phyloP scores from a whole-genome alignment of 2,888 invertebrate genomes.

The Tetranychus truncatus region DNA sequence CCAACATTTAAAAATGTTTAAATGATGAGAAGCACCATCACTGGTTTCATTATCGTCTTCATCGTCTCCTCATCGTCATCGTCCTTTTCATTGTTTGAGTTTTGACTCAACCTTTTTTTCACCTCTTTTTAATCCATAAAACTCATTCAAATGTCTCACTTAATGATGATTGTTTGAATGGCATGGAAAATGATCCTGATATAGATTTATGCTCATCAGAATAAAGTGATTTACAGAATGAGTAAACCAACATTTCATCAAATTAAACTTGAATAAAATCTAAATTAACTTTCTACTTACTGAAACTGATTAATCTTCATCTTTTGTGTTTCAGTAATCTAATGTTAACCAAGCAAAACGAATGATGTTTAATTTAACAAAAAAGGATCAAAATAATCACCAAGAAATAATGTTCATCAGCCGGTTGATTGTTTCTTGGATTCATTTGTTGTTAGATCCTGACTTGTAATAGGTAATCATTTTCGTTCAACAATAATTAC shows the following conservation, averaged over 20 bases:
- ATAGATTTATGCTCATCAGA: neutral
- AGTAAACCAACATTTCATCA: neutral
- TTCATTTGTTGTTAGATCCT: neutral
- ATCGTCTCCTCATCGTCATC: neutral
- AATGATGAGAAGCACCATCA: neutral
- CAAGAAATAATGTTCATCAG: neutral
- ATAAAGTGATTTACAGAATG: too few relatives aligned
- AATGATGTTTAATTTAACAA: neutral
- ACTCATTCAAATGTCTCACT: neutral
- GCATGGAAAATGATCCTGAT: slow-evolving; percentile 1
- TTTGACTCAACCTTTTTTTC: neutral
- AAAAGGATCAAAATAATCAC: neutral
- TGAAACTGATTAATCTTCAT: neutral
- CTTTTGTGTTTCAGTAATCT: neutral
- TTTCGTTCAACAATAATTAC: neutral
- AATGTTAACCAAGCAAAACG: neutral
- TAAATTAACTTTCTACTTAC: neutral
- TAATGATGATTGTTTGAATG: neutral
- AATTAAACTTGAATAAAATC: neutral
- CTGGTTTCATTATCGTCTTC: neutral
- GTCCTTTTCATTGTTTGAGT: neutral
- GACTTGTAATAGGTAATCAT: neutral
- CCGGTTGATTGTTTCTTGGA: neutral
- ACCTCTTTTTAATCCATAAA: neutral
- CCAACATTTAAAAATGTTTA: neutral